Evolutionary conservation across 1,140 invertebrate species (phyloP), one percentile per base, ranked within the genome.

Genomic region (Tetramorium simillimum): DNA sequence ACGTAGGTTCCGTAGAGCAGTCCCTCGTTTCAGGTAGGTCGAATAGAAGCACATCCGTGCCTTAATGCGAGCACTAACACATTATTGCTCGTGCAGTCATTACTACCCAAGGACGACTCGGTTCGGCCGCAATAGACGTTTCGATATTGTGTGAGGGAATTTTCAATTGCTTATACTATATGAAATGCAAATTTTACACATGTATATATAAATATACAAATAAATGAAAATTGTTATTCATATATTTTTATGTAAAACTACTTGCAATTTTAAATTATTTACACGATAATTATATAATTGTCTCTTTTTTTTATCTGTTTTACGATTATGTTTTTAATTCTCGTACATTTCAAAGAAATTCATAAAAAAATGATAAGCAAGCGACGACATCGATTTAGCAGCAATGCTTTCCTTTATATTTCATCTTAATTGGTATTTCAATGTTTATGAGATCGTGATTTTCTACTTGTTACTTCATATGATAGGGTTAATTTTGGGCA

Each of bases 401-500:
- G 46, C 28, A 40, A 7, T 18, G 28, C 3, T 58, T 60, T 51
- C 43, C n/a, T 10, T 72, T 72, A 49, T 6, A 24, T 28, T 58
- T 60, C 16, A 63, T 70, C 56, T 72, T 40, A 58, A 58, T 46
- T 58, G 72, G 40, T 62, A 46, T 53, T 90, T 67, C 43, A 89
- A 82, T 85, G 86, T 90, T 88, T 69, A 37, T 86, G 80, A 90
- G 58, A 73, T 56, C 58, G 69, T 62, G 49, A 76, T 88, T 56
- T 40, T 60, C 46, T 63, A 56, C 65, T 81, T 72, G 63, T 86
- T 70, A 72, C 62, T 89, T 72, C 43, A 51, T 58, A 43, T 75
- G 67, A 56, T 65, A 49, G 86, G 58, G 81, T 90, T 90, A 90
- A 90, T 90, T 90, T 90, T 88, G 76, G 86, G 46, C 84, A 87